A percentile compares a stretch with the other conserved stretches of the same genome.
Conservation (phyloP, 2,113 vertebrate species). For the Mesoclemmys tuberculata region DNA sequence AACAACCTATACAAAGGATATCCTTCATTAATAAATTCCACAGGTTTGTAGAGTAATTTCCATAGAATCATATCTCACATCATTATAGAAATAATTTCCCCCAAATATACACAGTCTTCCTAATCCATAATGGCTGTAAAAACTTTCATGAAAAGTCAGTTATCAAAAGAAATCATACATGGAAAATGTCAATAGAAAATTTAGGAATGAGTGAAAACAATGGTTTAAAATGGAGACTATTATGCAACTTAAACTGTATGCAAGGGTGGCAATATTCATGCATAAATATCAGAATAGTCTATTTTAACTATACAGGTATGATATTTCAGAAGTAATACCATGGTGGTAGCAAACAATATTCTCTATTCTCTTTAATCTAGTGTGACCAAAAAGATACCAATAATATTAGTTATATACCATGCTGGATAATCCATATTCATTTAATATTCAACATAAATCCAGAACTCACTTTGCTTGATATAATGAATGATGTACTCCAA, state of each 20-base stretch:
- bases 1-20: no score
- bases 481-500: neutral
- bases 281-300: neutral
- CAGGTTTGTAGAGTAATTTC: neutral
- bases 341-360: neutral
- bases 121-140: neutral
- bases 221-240: neutral
- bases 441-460: neutral
- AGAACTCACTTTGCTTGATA: neutral
- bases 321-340: neutral
- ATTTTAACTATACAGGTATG: neutral
- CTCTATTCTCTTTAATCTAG: neutral
- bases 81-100: no score
- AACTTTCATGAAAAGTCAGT: neutral
- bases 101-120: neutral
- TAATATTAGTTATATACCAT: neutral
- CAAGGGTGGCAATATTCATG: neutral
- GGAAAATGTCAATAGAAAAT: neutral
- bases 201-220: neutral
- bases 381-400: neutral
- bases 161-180: neutral
- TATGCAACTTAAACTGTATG: neutral
- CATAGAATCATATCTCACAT: neutral
- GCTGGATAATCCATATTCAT: neutral
- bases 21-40: no score